Evolutionary conservation across 2,797 vertebrate species (phyloP).

Genomic region (Falco concolor): DNA sequence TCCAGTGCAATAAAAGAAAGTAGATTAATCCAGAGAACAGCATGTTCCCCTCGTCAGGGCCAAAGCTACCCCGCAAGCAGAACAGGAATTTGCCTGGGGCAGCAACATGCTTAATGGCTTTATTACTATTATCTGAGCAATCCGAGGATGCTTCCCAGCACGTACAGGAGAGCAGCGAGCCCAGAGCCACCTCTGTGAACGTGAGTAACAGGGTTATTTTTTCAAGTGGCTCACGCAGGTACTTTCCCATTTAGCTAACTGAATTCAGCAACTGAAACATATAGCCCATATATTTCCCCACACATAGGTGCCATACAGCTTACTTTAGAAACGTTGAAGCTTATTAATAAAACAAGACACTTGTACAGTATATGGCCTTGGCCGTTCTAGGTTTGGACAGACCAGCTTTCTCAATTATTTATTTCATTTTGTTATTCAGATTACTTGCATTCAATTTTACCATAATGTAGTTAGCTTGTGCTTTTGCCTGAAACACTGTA

Average conservation of each 20-base stretch:
- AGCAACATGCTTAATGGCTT: background rate
- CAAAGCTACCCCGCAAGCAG: background rate
- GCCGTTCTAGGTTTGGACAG: background rate
- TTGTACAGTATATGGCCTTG: accelerated
- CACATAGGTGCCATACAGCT: background rate
- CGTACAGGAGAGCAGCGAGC: background rate
- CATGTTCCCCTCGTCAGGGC: background rate
- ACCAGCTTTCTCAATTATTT: background rate
- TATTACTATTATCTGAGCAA: background rate
- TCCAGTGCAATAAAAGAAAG: background rate
- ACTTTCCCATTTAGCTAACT: background rate
- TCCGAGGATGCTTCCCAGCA: background rate
- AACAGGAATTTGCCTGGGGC: background rate
- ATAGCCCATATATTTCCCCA: background rate
- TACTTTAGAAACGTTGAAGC: background rate
- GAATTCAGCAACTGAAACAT: background rate
- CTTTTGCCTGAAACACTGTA: background rate
- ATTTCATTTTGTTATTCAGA: background rate
- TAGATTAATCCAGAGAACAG: background rate
- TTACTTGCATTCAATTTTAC: background rate
- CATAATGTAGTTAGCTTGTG: background rate
- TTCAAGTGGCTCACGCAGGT: background rate
- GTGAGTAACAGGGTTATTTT: background rate
- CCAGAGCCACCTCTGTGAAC: background rate
- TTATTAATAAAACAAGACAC: background rate